Base-by-base conservation (phyloP, 2,797 vertebrate species). In the Tenualosa ilisha region DNA sequence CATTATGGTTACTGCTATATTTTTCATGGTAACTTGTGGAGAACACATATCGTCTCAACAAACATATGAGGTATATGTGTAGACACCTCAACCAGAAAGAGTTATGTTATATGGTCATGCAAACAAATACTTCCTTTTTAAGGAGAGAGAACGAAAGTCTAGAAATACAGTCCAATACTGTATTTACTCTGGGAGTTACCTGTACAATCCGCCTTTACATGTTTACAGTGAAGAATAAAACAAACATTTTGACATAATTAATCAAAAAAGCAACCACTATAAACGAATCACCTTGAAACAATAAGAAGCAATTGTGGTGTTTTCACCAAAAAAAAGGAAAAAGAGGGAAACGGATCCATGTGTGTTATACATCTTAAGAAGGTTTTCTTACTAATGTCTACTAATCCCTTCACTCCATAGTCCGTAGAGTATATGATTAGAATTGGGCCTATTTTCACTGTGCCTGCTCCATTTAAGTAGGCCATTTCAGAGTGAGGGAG, bases 321-420 rank as follows among this genome's bases (percentile, higher is more conserved):
- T 9, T 24, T 22, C 59, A 61, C 59, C 17, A 56, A 63, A 24
- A 24, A 63, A 3, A 54, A 13, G 5, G 3, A 2, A 7, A 22
- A 79, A n/a, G 17, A 43, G 72, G 17, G 17, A 22, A 40, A 72
- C 11, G 63, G 65, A 72, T 72, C 26, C 26, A 24, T 82, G 37
- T 50, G 26, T 68, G 43, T 54, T 68, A 81, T 59, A 49, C 72
- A 68, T 84, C 68, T 63, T 81, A 61, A 83, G 40, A 24, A 82
- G 40, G 56, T 50, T 40, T 49, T 50, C 72, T 83, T 56, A 83
- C 82, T 83, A 54, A 31, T 0, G 56, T 82, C 86, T 86, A 84
- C 83, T 90, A 88, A 92, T 91, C 84, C 88, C 85, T 68, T 86
- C 84, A 87, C 88, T 92, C 89, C 84, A 90, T 89, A 91, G 89